Conservation (phyloP, 2,888 invertebrate species). For the Thyatira batis region DNA sequence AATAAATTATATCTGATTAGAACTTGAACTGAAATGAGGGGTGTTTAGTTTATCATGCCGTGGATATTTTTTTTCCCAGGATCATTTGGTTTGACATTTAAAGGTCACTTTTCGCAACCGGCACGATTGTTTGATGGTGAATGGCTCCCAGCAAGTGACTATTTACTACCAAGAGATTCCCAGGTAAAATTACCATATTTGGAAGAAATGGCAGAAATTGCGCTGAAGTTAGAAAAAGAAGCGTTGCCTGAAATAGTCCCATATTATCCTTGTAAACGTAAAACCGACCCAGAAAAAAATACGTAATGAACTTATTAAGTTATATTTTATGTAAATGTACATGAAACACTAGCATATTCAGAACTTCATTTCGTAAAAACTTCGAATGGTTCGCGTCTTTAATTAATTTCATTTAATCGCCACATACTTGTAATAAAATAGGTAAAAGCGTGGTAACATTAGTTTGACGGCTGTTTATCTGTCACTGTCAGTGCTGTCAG, state of each 20-base stretch:
- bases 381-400: no score
- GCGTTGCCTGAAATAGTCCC: conserved; percentile 53
- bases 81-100: conserved; percentile 76
- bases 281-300: conserved; percentile 37
- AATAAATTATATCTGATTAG: no score
- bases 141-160: conserved; percentile 73
- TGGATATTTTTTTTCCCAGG: conserved; percentile 52
- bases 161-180: conserved; percentile 58
- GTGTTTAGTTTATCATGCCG: conserved; percentile 8
- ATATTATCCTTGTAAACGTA: conserved; percentile 51
- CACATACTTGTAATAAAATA: no score
- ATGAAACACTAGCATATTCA: no score
- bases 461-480: no score
- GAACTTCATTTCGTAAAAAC: no score
- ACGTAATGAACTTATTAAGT: conserved; percentile 26
- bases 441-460: no score
- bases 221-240: conserved; percentile 41
- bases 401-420: no score
- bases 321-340: no score
- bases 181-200: conserved; percentile 61
- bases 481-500: not conserved
- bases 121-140: conserved; percentile 59
- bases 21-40: no score
- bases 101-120: conserved; percentile 83
- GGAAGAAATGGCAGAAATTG: conserved; percentile 52